A percentile compares a stretch with the other conserved stretches of the same genome.
Evolutionary conservation across 2,113 vertebrate species (phyloP).

Genomic region (Columbina picui): DNA sequence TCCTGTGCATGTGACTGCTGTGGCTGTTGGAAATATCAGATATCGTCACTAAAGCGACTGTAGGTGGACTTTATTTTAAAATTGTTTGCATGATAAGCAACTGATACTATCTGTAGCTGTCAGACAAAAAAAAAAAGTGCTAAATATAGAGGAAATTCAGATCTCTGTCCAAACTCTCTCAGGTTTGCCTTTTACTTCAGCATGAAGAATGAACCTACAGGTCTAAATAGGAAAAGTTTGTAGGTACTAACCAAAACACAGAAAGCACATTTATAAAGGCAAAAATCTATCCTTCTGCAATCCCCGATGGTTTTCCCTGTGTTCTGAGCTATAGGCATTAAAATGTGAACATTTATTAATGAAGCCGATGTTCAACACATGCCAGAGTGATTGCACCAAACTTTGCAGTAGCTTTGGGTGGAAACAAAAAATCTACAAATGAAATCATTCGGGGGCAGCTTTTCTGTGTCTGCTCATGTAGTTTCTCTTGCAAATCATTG

Average conservation of each 20-base stretch:
- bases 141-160: background rate
- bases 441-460: background rate
- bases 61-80: background rate
- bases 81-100: background rate
- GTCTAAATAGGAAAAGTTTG: background rate
- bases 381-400: background rate
- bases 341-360: background rate
- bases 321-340: background rate
- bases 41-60: background rate
- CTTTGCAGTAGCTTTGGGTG: background rate
- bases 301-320: background rate
- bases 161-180: background rate
- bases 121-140: background rate
- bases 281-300: background rate
- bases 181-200: background rate
- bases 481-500: background rate
- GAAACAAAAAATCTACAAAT: background rate
- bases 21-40: background rate
- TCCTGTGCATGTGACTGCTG: fast-evolving
- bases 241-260: background rate
- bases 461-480: background rate
- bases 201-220: background rate
- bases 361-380: background rate
- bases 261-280: background rate
- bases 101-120: background rate